Conservation (phyloP, 2,888 invertebrate species). For the Eulithis prunata region DNA sequence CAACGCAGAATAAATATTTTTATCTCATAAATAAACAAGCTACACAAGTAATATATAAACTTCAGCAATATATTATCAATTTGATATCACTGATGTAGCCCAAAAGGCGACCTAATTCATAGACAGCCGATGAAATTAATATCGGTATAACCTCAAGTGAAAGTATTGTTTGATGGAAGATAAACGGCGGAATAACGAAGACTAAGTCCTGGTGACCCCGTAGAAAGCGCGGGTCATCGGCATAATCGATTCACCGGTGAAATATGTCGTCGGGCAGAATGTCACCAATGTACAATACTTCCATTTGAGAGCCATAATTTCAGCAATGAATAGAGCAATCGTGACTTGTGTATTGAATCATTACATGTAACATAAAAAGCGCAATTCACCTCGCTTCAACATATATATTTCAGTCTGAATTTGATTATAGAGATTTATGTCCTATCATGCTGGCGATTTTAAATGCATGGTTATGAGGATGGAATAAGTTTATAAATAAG, state of each 20-base stretch:
- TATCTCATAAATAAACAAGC: not conserved
- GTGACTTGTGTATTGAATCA: slow-evolving; percentile 26
- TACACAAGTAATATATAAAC: slow-evolving; percentile 2
- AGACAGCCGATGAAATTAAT: slow-evolving; percentile 33
- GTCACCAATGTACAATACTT: slow-evolving; percentile 55
- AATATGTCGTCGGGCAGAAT: slow-evolving; percentile 56
- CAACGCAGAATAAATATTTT: too few species aligned
- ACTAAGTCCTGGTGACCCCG: slow-evolving; percentile 43
- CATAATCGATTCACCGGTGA: slow-evolving; percentile 63
- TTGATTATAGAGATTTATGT: not conserved
- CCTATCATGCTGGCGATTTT: not conserved
- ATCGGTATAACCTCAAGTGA: slow-evolving; percentile 40
- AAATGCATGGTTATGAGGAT: slow-evolving; percentile 1
- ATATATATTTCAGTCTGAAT: not conserved
- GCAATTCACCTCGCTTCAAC: slow-evolving; percentile 2
- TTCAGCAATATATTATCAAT: slow-evolving; percentile 12
- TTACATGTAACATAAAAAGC: slow-evolving; percentile 10
- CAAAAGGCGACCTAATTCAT: slow-evolving; percentile 21
- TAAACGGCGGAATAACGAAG: slow-evolving; percentile 43
- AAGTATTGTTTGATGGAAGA: slow-evolving; percentile 43
- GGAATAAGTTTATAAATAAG: not conserved
- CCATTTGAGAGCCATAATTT: slow-evolving; percentile 60
- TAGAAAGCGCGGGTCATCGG: slow-evolving; percentile 48
- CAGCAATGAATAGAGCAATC: slow-evolving; percentile 30
- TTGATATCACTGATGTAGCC: slow-evolving; percentile 7